Conservation (phyloP, 2,113 vertebrate genomes). For the Chaetodon auriga region DNA sequence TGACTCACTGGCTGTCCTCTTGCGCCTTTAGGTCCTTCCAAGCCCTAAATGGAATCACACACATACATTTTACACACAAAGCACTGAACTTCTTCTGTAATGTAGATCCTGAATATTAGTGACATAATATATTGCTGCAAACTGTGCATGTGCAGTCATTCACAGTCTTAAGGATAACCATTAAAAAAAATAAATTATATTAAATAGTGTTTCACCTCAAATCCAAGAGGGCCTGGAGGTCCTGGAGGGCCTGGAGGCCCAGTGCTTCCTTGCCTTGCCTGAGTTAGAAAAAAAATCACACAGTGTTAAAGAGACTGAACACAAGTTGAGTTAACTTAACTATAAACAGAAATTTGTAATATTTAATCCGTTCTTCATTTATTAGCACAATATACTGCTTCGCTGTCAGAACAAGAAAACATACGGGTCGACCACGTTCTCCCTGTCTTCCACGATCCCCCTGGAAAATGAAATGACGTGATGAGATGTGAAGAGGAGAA, state of each 20-base stretch:
- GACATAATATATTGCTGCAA: not conserved
- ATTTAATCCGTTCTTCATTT: not conserved
- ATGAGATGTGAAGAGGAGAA: not conserved
- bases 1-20: constrained; percentile 71
- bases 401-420: constrained; percentile 21
- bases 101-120: not conserved
- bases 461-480: constrained; percentile 33
- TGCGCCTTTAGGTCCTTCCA: constrained; percentile 36
- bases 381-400: not conserved
- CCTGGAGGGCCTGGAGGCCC: constrained; percentile 47
- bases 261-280: constrained; percentile 62
- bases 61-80: not conserved
- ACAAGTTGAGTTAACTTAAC: not conserved
- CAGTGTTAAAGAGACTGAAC: not conserved
- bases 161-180: not conserved
- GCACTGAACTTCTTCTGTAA: not conserved
- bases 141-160: not conserved
- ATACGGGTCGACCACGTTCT: constrained; percentile 43
- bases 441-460: constrained; percentile 62
- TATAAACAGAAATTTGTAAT: not conserved
- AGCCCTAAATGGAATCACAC: constrained; percentile 52
- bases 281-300: not conserved
- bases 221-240: constrained; percentile 35
- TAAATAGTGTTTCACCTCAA: constrained; percentile 24
- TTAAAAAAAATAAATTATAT: not conserved